Base-by-base conservation (phyloP, 2,888 invertebrate genomes). In the Aporophyla lueneburgensis region DNA sequence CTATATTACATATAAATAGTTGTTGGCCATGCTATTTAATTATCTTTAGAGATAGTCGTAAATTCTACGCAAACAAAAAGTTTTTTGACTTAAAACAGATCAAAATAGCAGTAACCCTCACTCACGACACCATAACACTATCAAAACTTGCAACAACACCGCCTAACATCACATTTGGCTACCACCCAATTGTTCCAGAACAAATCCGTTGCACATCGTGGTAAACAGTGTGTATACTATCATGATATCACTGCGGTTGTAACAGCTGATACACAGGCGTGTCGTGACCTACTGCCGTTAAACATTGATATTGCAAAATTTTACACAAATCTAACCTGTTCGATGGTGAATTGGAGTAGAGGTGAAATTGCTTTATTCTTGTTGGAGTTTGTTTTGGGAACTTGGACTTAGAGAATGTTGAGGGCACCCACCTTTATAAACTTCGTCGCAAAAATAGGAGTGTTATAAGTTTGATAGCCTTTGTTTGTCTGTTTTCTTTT, bases 201-300 rank as follows among this genome's bases (percentile, higher is more conserved):
- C 73, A 71, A 56, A 81, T 85, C n/a, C 46, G 68, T 58, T 74
- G 16, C 68, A 43, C 43, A 49, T 81, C 63, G 56, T 63, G 6
- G 9, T 14, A 0, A 12, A 27, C 89, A 49, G 85, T 90, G 81
- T 89, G 88, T 91, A 69, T 62, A 62, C 68, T 56, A 85, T 72
- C 85, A 86, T 84, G 88, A 89, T 92, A 90, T 87, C 79, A 90
- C 85, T 89, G 90, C 86, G 89, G 88, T 86, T 86, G 89, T 88
- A 92, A 91, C 93, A 92, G 91, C 91, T 92, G 92, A 86, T 87
- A 80, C 82, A 77, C 86, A 85, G 85, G 77, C 74, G 75, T 91
- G 80, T 80, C 92, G 92, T 93, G 93, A 91, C 90, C 87, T 80
- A 68, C 76, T 71, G 81, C 89, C 85, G 87, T 93, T 89, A 93